A percentile compares a stretch with the other conserved stretches of the same genome.
These are phyloP conservation scores for Caenorhabditis sp. DNA, from an alignment of 2,888 invertebrate species.

Conservation along the genomic window DNA sequence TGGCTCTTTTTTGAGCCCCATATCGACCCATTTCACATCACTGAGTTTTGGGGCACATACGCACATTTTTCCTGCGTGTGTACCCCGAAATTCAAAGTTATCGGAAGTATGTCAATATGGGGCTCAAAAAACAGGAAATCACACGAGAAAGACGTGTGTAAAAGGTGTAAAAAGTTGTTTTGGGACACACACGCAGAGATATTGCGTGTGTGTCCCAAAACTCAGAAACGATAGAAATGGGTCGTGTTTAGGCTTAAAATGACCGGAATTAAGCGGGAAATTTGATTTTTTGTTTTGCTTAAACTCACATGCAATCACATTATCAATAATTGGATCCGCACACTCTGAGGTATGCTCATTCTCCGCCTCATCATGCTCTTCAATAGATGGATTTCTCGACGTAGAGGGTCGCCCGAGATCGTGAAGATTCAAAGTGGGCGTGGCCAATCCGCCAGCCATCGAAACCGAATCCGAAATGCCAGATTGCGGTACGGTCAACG, in stretches of 20 bases:
- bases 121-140: neutral
- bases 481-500: conserved; percentile 5
- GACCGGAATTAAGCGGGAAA: neutral
- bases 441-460: neutral
- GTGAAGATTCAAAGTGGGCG: neutral
- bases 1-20: too few relatives aligned
- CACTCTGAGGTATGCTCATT: conserved; percentile 52
- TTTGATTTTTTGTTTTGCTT: neutral
- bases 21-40: conserved; percentile 28
- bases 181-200: conserved; percentile 4
- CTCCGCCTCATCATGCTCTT: conserved; percentile 64
- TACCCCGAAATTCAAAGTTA: neutral
- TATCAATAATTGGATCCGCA: conserved; percentile 71
- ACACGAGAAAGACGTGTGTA: too few relatives aligned
- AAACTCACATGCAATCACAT: conserved; percentile 72
- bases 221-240: conserved; percentile 2
- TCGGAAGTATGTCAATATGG: neutral
- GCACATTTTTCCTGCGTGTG: neutral
- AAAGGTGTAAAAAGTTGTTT: conserved; percentile 1
- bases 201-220: neutral
- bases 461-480: neutral
- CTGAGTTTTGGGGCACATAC: neutral
- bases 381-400: conserved; percentile 41
- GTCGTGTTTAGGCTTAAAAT: neutral
- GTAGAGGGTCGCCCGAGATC: neutral